A percentile compares a stretch with the other conserved stretches of the same genome.
phyloP scores from a whole-genome alignment of 2,888 invertebrate genomes.

The Thymelicus sylvestris region DNA sequence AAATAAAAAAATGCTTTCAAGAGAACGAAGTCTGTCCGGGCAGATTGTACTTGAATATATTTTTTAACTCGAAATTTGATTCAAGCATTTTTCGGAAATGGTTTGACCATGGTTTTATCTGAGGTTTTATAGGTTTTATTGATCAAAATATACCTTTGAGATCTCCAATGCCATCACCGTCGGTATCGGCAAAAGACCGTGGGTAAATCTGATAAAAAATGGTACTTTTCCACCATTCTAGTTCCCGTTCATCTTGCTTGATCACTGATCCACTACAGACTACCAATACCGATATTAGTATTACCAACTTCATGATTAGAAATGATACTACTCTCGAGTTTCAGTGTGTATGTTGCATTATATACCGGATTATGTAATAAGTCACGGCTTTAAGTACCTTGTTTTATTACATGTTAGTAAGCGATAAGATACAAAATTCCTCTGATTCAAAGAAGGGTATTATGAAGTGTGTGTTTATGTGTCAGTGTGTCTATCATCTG shows the following conservation, averaged over 20 bases:
- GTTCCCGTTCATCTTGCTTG: constrained; percentile 51
- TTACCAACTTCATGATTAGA: constrained; percentile 55
- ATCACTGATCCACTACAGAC: constrained; percentile 52
- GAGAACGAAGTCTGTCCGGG: too few species aligned
- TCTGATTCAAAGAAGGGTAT: too few species aligned
- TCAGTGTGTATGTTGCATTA: neutral
- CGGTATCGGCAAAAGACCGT: constrained; percentile 90
- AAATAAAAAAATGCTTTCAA: too few species aligned
- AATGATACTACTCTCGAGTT: neutral
- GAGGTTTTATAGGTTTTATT: too few species aligned
- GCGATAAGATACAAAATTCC: neutral
- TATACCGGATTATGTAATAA: neutral
- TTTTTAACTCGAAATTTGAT: neutral
- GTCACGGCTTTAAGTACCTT: neutral
- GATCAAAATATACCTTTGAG: constrained; percentile 69
- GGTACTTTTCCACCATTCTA: constrained; percentile 91
- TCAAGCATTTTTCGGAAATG: neutral
- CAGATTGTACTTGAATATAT: too few species aligned
- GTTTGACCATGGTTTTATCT: too few species aligned
- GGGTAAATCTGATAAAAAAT: constrained; percentile 92
- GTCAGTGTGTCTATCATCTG: too few species aligned
- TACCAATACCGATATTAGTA: constrained; percentile 56
- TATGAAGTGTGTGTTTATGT: too few species aligned
- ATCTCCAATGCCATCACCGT: constrained; percentile 89
- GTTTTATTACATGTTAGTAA: neutral